A percentile compares a stretch with the other conserved stretches of the same genome.
phyloP scores from a whole-genome alignment of 1,140 invertebrate species.

The Hylyphantes graminicola region DNA sequence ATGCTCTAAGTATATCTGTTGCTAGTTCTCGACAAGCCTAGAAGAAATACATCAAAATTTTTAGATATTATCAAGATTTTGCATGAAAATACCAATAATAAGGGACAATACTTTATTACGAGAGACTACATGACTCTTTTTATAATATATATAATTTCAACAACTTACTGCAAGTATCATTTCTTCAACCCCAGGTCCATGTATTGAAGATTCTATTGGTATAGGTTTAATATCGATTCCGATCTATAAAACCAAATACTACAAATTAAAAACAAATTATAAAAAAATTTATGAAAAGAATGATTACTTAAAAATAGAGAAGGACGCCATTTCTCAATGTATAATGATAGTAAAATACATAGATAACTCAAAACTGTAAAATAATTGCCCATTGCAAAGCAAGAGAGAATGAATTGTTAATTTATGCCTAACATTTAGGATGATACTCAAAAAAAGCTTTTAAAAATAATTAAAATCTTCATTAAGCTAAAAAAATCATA shows the following conservation, averaged over 20 bases:
- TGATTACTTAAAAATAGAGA: too few species aligned
- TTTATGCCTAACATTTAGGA: too few species aligned
- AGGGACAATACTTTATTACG: not conserved
- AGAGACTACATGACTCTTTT: not conserved
- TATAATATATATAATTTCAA: not conserved
- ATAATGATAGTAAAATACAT: too few species aligned
- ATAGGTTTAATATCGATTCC: slow-evolving; percentile 33
- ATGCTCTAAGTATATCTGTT: slow-evolving; percentile 28
- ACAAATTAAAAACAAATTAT: not conserved
- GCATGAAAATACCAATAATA: not conserved
- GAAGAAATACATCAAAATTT: not conserved
- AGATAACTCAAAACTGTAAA: too few species aligned
- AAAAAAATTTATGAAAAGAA: too few species aligned
- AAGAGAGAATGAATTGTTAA: too few species aligned
- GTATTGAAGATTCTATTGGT: slow-evolving; percentile 32
- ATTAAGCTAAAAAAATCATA: too few species aligned
- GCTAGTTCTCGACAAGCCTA: slow-evolving; percentile 45
- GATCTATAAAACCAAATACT: slow-evolving; percentile 9
- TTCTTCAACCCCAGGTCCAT: slow-evolving; percentile 43
- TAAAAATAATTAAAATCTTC: too few species aligned
- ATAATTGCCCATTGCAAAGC: too few species aligned
- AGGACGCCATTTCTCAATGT: too few species aligned
- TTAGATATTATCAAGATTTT: not conserved
- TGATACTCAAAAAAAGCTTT: too few species aligned
- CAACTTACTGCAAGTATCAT: slow-evolving; percentile 51